Base-by-base conservation (phyloP, 2,113 vertebrate species). In the Arizona elegans region DNA sequence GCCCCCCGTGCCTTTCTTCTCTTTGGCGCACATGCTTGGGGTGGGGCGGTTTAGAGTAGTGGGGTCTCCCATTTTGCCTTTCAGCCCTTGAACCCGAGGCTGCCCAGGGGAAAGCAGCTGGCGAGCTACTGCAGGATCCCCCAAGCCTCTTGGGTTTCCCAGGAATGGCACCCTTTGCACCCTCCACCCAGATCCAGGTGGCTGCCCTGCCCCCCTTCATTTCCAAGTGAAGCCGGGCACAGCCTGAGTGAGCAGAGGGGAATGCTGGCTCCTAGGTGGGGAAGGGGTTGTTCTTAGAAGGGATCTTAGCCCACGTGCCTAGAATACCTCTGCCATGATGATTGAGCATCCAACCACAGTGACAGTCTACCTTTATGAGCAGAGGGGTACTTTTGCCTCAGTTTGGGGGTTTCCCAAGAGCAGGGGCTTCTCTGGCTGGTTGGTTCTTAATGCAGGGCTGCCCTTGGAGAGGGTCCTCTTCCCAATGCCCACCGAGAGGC, bases 291-390 rank as follows among this genome's bases (percentile, higher is more conserved):
- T 75, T 19, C n/a, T 38, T 7, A 75, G n/a, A 1, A 75, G n/a
- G n/a, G 70, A 38, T 17, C 29, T 0, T 1, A n/a, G 65, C n/a
- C n/a, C n/a, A 7, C 2, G 5, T 13, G 3, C 33, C 70, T 38
- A n/a, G n/a, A 75, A n/a, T 2, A 33, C 7, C 70, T 8, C 65
- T 33, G n/a, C 65, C 6, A 1, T 19, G 70, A 19, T 9, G 6
- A 81, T 3, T 38, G 70, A 38, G 17, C 70, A 38, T 38, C 33
- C 15, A 19, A 1, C 19, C 8, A 6, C 33, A 19, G 33, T 1
- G 33, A 81, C 15, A 21, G 33, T 21, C 70, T 19, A 21, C 2
- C 70, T 81, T 81, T 17, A 38, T 1, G 33, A 81, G n/a, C 70
- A 38, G 29, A n/a, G 29, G 62, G 23, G 29, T n/a, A 5, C 65